Conservation (phyloP, 2,888 invertebrate genomes). For the Tipula helvola region DNA sequence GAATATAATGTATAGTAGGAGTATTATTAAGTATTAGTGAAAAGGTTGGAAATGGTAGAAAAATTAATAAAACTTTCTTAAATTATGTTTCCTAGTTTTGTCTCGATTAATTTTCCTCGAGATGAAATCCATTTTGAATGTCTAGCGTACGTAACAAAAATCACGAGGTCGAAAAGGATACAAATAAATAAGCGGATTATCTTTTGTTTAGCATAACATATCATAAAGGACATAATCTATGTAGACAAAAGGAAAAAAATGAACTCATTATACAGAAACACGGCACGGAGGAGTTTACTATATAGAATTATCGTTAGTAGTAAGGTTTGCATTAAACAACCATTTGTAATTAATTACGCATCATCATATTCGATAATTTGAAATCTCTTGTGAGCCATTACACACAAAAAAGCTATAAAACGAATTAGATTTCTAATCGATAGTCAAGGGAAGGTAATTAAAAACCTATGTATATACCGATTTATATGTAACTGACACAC, state of each 20-base stretch:
- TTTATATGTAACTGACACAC: neutral
- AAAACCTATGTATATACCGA: no score
- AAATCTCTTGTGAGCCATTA: neutral
- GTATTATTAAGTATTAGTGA: neutral
- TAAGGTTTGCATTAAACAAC: neutral
- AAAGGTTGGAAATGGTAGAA: neutral
- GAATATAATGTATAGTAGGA: neutral
- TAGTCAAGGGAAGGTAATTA: neutral
- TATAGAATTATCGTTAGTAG: no score
- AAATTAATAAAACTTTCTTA: neutral
- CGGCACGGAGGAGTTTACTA: no score
- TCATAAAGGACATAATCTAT: no score
- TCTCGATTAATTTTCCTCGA: neutral
- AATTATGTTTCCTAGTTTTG: neutral
- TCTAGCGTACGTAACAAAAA: no score
- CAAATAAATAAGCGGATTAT: no score
- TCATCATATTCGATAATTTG: neutral
- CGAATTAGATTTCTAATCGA: neutral
- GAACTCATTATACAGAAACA: no score
- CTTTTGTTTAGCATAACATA: no score
- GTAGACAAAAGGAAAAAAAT: no score
- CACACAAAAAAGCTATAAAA: neutral
- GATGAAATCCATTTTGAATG: neutral
- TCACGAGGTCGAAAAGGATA: no score
- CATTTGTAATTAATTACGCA: neutral